phyloP scores from a whole-genome alignment of 2,113 vertebrate species.

The Melanostigma gelatinosum region DNA sequence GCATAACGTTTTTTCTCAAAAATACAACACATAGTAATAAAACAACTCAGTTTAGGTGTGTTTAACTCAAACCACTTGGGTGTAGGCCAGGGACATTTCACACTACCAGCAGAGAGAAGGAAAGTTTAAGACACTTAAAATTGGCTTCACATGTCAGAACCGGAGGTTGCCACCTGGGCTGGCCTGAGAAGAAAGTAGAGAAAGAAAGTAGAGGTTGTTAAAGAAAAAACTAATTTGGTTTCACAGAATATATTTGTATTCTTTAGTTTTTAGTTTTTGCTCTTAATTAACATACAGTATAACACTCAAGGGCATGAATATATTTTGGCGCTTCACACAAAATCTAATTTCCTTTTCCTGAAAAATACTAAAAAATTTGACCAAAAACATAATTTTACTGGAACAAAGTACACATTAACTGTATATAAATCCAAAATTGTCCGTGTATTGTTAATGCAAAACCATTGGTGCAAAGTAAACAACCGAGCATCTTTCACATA shows the following conservation, averaged over 20 bases:
- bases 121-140: neutral
- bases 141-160: neutral
- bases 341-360: neutral
- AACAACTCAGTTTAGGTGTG: neutral
- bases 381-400: no score
- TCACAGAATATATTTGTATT: neutral
- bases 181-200: neutral
- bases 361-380: neutral
- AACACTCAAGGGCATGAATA: neutral
- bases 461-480: neutral
- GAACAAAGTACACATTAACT: neutral
- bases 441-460: neutral
- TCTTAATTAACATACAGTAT: no score
- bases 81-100: neutral
- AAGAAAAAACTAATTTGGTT: neutral
- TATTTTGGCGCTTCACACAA: neutral
- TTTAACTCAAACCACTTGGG: neutral
- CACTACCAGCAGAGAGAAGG: neutral
- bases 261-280: neutral
- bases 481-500: neutral
- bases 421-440: neutral
- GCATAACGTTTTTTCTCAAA: no score
- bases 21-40: no score
- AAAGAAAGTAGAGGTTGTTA: neutral
- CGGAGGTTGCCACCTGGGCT: neutral